Base-by-base conservation (phyloP, 2,888 invertebrate species). In the Ptychoptera contaminata region DNA sequence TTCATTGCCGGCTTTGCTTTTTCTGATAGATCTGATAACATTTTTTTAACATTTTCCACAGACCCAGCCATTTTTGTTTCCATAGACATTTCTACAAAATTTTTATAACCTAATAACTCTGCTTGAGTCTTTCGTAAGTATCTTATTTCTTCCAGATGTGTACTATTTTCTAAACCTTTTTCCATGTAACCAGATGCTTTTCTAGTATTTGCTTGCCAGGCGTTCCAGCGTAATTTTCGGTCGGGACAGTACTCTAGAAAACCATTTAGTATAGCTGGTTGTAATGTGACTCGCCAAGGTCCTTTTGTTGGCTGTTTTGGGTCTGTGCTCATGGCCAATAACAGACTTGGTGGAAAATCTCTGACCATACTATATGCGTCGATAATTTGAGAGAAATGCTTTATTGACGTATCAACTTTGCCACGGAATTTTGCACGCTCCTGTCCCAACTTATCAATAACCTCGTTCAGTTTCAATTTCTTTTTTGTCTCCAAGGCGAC, bases 51-150 rank as follows among this genome's bases (percentile, higher is more conserved):
- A 60, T 81, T 82, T 43, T 82, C 76, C 11, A 86, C 65, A 50
- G 70, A 79, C 8, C 81, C 84, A 8, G 91, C 88, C 90, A 94
- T 75, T 72, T 92, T 93, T 0, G 90, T 91, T 67, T 85, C 80
- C 87, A 94, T 87, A 34, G 86, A 87, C 80, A 93, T 79, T 35
- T 90, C 80, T 0, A 77, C 81, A 63, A 70, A 93, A 44, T 74
- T 77, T 49, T 81, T 71, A 60, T 77, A 94, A 0, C 93, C 92
- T 9, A 93, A 65, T 11, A 79, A 55, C 50, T 77, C 69, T 0
- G 92, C 91, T 56, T 85, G 77, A 35, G 80, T 76, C 37, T 67
- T 65, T 51, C 87, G 73, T 35, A 75, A 58, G 39, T 60, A 67
- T 34, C 92, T 71, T 43, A 94, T 83, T 56, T 82, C 79, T 59